Conservation (phyloP, 64 coral and sea anemone genomes). For the Pocillopora verrucosa region DNA sequence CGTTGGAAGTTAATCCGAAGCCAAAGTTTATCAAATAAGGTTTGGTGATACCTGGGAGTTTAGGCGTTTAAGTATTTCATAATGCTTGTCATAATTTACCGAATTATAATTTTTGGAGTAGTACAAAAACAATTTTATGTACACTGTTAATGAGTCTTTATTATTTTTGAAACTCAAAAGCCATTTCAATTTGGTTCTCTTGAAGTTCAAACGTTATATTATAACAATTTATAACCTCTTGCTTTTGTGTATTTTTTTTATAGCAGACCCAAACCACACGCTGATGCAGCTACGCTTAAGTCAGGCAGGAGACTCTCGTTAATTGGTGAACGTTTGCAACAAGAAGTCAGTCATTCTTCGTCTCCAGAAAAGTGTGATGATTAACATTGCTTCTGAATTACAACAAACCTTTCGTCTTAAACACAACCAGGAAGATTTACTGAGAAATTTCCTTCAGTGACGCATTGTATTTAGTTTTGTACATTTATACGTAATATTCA, state of each 20-base stretch:
- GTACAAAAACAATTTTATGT: too few relatives aligned
- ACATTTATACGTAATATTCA: not conserved
- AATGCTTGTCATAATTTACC: too few relatives aligned
- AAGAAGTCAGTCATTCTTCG: not conserved
- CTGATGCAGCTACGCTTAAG: not conserved
- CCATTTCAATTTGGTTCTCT: too few relatives aligned
- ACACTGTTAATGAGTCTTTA: too few relatives aligned
- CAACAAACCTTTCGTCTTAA: not conserved
- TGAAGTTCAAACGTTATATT: too few relatives aligned
- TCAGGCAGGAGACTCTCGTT: conserved; percentile 31
- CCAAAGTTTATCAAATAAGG: too few relatives aligned
- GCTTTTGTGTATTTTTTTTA: not conserved
- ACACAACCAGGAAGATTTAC: not conserved
- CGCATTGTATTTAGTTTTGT: not conserved
- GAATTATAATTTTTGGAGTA: too few relatives aligned
- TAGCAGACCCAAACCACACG: not conserved
- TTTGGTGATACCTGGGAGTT: too few relatives aligned
- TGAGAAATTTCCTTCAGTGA: not conserved
- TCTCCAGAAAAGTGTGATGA: not conserved
- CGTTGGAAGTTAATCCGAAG: too few relatives aligned
- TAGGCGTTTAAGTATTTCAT: too few relatives aligned
- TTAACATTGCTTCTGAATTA: not conserved
- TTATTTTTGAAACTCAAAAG: too few relatives aligned
- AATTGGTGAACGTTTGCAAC: conserved; percentile 42
- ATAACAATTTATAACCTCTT: not conserved